Percentiles rank a stretch among this genome's conserved stretches.
These are phyloP conservation scores for Neoascia interrupta DNA, from an alignment of 2,888 invertebrate species.

Conservation along the genomic window DNA sequence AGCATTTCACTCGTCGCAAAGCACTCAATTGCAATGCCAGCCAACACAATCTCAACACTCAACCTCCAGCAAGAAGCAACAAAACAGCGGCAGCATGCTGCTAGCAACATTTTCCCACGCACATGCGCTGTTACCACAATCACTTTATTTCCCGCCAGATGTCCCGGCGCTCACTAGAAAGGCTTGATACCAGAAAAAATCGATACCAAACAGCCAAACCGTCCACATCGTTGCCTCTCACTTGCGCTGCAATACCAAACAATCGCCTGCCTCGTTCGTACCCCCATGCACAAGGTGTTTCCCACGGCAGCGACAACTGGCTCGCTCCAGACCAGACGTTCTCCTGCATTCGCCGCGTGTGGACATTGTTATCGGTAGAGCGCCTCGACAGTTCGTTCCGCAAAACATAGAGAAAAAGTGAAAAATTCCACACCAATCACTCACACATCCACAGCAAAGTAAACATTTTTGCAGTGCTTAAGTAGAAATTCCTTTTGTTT, in stretches of 20 bases:
- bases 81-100: constrained; percentile 27
- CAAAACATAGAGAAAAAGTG: constrained; percentile 41
- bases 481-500: constrained; percentile 14
- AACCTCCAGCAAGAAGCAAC: constrained; percentile 2
- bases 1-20: no score
- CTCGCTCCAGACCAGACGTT: constrained; percentile 70
- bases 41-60: neutral
- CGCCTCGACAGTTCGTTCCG: constrained; percentile 61
- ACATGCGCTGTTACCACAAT: constrained; percentile 42
- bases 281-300: constrained; percentile 67
- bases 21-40: neutral
- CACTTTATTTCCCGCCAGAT: constrained; percentile 33
- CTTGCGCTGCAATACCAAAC: constrained; percentile 28
- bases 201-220: constrained; percentile 56
- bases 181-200: constrained; percentile 50
- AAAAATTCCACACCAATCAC: constrained; percentile 45
- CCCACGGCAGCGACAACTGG: constrained; percentile 65
- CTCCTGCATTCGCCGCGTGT: constrained; percentile 69
- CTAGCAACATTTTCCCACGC: constrained; percentile 37
- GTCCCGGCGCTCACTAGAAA: constrained; percentile 28
- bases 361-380: constrained; percentile 65
- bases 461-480: constrained; percentile 37
- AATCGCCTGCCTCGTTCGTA: constrained; percentile 52
- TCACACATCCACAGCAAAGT: constrained; percentile 10
- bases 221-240: constrained; percentile 44